A percentile compares a stretch with the other conserved stretches of the same genome.
phyloP scores from a whole-genome alignment of 2,888 invertebrate species.

The Cheilosia soror region DNA sequence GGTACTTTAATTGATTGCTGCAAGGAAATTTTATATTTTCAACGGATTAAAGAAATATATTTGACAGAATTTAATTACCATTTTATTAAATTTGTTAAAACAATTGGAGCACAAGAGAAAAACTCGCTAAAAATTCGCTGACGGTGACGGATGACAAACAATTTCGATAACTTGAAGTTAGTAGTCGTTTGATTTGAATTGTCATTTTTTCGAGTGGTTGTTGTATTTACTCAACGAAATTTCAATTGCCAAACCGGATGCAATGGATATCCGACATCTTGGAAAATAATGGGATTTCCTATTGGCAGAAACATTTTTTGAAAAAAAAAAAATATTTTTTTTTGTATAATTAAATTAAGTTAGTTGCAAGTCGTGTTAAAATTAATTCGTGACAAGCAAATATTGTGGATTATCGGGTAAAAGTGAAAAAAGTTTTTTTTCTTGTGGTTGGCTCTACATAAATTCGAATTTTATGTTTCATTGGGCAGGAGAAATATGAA shows the following conservation, averaged over 20 bases:
- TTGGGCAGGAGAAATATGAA: no score
- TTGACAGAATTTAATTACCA: conserved; percentile 50
- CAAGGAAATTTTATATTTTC: neutral
- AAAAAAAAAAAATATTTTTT: no score
- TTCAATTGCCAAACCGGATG: conserved; percentile 11
- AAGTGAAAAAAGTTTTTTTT: no score
- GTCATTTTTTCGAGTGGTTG: conserved; percentile 34
- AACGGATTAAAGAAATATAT: neutral
- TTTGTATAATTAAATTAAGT: no score
- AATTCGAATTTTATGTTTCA: no score
- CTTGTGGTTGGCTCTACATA: no score
- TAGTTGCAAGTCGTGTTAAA: no score
- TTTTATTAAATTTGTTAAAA: conserved; percentile 30
- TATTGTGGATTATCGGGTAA: no score
- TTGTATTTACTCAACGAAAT: conserved; percentile 37
- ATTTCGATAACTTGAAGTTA: conserved; percentile 56
- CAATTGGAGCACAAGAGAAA: conserved; percentile 10
- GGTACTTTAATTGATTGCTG: conserved; percentile 80
- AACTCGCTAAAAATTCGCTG: conserved; percentile 20
- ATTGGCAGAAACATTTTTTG: no score
- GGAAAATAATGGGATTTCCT: neutral
- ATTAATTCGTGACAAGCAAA: no score
- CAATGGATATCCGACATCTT: neutral
- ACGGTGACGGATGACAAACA: conserved; percentile 77
- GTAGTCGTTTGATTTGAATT: conserved; percentile 1